Evolutionary conservation across 2,113 vertebrate species (phyloP).

Genomic region (Limnothrissa miodon): DNA sequence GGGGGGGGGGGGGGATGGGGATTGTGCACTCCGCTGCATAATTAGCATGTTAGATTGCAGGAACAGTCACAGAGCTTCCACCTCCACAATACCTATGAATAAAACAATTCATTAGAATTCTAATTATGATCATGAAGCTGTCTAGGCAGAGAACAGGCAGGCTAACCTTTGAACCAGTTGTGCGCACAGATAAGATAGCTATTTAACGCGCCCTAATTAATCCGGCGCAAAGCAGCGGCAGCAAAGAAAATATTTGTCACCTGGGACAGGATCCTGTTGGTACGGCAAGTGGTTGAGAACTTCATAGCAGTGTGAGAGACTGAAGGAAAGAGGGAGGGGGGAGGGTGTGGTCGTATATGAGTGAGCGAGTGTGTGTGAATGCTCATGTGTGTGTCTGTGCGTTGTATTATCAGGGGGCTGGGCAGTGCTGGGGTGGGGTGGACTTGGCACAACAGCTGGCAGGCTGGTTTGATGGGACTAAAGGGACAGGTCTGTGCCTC

Average conservation of each 20-base stretch:
- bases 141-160: slow-evolving; percentile 51
- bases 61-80: slow-evolving; percentile 1
- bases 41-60: background rate
- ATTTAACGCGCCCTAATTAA: slow-evolving; percentile 75
- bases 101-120: slow-evolving; percentile 28
- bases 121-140: slow-evolving; percentile 25
- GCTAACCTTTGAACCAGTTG: slow-evolving; percentile 26
- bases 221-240: slow-evolving; percentile 69
- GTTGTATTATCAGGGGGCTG: no score
- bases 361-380: slow-evolving; percentile 48
- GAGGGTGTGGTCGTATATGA: background rate
- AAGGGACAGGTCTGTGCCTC: slow-evolving; percentile 6
- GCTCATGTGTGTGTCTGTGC: background rate
- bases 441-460: slow-evolving; percentile 20
- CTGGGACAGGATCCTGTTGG: slow-evolving; percentile 52
- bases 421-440: background rate
- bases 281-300: background rate
- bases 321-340: slow-evolving; percentile 19
- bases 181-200: slow-evolving; percentile 52
- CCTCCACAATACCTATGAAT: slow-evolving; percentile 26
- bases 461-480: slow-evolving; percentile 21
- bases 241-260: slow-evolving; percentile 75
- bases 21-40: background rate
- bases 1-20: background rate
- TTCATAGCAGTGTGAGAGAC: slow-evolving; percentile 25